Evolutionary conservation across 37 sponge, comb jelly and placozoan species (phyloP).

Genomic region (Amphimedon queenslandica): DNA sequence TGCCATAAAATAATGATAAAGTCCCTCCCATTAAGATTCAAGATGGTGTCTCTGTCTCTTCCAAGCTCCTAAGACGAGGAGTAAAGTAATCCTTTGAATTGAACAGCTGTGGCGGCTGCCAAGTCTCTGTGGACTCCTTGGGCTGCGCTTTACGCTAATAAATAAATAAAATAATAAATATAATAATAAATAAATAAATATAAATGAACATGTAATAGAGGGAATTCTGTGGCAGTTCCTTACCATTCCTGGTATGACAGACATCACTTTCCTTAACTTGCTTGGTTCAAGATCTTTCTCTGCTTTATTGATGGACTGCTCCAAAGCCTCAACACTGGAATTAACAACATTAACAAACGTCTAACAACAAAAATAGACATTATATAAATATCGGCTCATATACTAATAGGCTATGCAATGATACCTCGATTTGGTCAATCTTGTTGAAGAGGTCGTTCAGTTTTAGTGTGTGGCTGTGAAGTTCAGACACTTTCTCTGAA

Average conservation of each 20-base stretch:
- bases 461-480: slow-evolving; percentile 30
- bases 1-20: background rate
- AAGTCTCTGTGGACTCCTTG: slow-evolving; percentile 9
- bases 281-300: slow-evolving; percentile 71
- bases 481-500: slow-evolving; percentile 38
- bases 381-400: slow-evolving; percentile 8
- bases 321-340: slow-evolving; percentile 42
- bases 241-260: slow-evolving; percentile 40
- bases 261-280: slow-evolving; percentile 55
- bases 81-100: slow-evolving; percentile 35
- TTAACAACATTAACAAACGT: slow-evolving; percentile 55
- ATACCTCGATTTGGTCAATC: slow-evolving; percentile 73
- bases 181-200: background rate
- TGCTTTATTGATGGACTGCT: slow-evolving; percentile 40
- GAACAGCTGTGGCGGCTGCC: slow-evolving; percentile 55
- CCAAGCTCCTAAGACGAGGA: background rate
- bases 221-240: too few species aligned
- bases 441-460: slow-evolving; percentile 45
- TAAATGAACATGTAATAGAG: too few species aligned
- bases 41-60: background rate
- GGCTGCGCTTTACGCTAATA: slow-evolving; percentile 14
- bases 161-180: background rate
- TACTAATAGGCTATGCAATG: too few species aligned
- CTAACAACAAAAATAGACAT: slow-evolving; percentile 16
- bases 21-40: background rate